A percentile compares a stretch with the other conserved stretches of the same genome.
These are phyloP conservation scores for Atractosteus spatula DNA, from an alignment of 2,113 vertebrate genomes.

Conservation along the genomic window DNA sequence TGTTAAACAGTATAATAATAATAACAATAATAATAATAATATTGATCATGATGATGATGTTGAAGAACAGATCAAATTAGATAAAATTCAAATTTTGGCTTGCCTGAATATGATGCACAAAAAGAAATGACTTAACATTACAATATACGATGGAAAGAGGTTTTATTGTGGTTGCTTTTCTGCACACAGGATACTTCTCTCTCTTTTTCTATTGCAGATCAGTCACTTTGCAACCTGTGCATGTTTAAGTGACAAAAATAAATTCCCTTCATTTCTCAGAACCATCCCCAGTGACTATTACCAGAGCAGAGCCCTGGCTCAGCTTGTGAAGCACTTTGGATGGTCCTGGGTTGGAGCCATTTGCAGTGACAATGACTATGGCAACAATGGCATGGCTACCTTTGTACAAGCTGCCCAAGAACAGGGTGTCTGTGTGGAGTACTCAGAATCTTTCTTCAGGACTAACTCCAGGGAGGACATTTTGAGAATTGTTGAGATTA, in stretches of 20 bases:
- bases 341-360: constrained; percentile 51
- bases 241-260: constrained; percentile 42
- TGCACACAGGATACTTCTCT: background rate
- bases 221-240: constrained; percentile 51
- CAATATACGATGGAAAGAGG: no score
- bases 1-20: no score
- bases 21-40: no score
- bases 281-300: constrained; percentile 50
- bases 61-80: no score
- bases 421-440: constrained; percentile 45
- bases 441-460: constrained; percentile 42
- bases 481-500: constrained; percentile 35
- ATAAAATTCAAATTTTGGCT: no score
- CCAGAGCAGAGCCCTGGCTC: constrained; percentile 45
- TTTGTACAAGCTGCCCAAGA: constrained; percentile 43
- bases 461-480: constrained; percentile 33
- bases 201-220: constrained; percentile 28
- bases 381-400: constrained; percentile 44
- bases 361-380: constrained; percentile 49
- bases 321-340: constrained; percentile 43
- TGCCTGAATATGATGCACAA: no score
- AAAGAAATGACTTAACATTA: no score
- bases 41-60: no score
- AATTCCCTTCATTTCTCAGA: constrained; percentile 46
- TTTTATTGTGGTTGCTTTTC: no score